Conservation (phyloP, 2,113 vertebrate genomes). For the Poeciliopsis turrubarensis region DNA sequence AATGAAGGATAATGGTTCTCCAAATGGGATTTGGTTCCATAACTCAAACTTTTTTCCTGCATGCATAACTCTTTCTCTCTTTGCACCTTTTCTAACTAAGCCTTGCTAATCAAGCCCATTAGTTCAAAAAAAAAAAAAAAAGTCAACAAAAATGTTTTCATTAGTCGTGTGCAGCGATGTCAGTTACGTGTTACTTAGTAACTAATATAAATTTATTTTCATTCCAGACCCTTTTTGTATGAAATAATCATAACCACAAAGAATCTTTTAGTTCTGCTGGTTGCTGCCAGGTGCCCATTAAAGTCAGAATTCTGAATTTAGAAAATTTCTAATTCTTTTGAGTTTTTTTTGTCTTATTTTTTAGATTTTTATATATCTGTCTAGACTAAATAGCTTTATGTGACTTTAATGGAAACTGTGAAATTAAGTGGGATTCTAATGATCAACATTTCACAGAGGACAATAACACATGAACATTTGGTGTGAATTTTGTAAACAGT, state of each 20-base stretch:
- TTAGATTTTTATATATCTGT: not conserved
- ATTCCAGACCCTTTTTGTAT: no score
- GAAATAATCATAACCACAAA: no score
- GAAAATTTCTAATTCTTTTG: no score
- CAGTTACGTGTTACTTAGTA: no score
- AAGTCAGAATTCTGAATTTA: no score
- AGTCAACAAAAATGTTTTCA: not conserved
- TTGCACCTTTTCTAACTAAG: no score
- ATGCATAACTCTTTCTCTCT: not conserved
- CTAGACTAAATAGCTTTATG: not conserved
- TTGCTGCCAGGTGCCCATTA: no score
- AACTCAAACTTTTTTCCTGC: not conserved
- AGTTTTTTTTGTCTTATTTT: no score
- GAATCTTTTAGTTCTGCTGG: no score
- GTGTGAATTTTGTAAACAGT: not conserved
- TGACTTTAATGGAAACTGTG: not conserved
- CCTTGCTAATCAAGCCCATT: not conserved
- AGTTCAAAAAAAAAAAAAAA: not conserved
- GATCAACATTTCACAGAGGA: not conserved
- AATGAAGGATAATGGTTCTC: not conserved
- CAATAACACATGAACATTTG: not conserved
- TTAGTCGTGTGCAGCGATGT: no score
- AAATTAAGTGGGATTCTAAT: not conserved
- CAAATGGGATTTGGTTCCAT: not conserved
- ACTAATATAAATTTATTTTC: no score